These are phyloP conservation scores for Globodera rostochiensis DNA, from an alignment of 1,140 invertebrate species.

Conservation along the genomic window DNA sequence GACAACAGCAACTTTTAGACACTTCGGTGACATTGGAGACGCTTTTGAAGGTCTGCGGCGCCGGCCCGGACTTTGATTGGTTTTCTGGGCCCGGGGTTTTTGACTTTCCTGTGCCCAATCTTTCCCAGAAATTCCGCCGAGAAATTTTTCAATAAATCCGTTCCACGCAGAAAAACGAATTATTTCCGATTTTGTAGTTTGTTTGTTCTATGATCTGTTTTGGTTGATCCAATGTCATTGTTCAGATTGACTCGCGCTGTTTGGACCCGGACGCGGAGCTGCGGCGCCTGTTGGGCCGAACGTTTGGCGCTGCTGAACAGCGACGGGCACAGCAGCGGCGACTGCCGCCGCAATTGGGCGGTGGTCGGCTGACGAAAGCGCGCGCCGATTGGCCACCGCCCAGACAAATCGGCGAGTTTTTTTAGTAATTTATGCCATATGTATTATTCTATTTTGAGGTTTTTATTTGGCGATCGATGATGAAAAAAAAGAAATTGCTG, in stretches of 20 bases:
- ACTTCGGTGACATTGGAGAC: background rate
- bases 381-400: slow-evolving; percentile 30
- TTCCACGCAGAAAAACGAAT: too few relatives aligned
- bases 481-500: background rate
- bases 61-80: too few relatives aligned
- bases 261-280: slow-evolving; percentile 37
- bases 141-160: too few relatives aligned
- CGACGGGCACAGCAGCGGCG: slow-evolving; percentile 19
- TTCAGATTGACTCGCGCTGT: slow-evolving; percentile 27
- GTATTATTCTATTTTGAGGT: background rate
- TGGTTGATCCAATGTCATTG: background rate
- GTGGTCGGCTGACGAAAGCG: slow-evolving; percentile 26
- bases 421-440: background rate
- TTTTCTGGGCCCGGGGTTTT: too few relatives aligned
- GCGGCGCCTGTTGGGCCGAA: slow-evolving; percentile 35
- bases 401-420: slow-evolving; percentile 26
- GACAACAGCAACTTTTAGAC: background rate
- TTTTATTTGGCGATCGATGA: slow-evolving; percentile 10
- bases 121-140: too few relatives aligned
- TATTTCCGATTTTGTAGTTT: too few relatives aligned
- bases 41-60: background rate
- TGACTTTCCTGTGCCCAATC: too few relatives aligned
- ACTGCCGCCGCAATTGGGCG: background rate
- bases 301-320: slow-evolving; percentile 31
- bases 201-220: too few relatives aligned